Percentiles rank a stretch among this genome's conserved stretches.
Conservation (phyloP, 64 coral and sea anemone genomes). For the Montipora foliosa region DNA sequence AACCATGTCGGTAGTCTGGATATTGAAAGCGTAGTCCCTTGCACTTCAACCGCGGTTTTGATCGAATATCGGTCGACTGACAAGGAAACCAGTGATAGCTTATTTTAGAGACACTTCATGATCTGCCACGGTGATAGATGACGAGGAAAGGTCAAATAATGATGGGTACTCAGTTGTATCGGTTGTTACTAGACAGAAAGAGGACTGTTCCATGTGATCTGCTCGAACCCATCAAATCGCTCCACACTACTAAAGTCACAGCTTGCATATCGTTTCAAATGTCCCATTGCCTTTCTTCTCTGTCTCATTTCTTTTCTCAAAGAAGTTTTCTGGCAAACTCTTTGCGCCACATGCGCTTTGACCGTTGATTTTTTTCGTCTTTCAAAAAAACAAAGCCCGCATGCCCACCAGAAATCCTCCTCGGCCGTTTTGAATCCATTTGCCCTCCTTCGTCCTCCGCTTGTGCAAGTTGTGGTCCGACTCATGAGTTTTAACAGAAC, state of each 20-base stretch:
- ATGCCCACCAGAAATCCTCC: conserved; percentile 85
- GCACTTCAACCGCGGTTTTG: not conserved
- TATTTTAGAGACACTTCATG: not conserved
- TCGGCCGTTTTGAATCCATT: conserved; percentile 78
- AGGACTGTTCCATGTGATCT: conserved; percentile 18
- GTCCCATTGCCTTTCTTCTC: conserved; percentile 40
- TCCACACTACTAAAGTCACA: conserved; percentile 25
- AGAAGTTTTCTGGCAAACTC: conserved; percentile 79
- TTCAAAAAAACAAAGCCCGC: conserved; percentile 78
- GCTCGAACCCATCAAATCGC: not conserved
- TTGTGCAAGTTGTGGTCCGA: conserved; percentile 36
- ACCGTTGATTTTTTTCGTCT: conserved; percentile 85
- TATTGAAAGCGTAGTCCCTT: not conserved
- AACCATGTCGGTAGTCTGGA: too few relatives aligned
- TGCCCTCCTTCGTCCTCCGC: conserved; percentile 71
- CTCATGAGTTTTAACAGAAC: conserved; percentile 73
- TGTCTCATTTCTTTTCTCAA: conserved; percentile 74
- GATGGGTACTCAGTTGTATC: not conserved
- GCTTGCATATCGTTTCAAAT: conserved; percentile 45
- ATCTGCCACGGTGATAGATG: not conserved
- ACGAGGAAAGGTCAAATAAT: not conserved
- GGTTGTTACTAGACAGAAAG: conserved; percentile 16
- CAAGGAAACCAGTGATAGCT: not conserved
- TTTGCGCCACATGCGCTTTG: conserved; percentile 78
- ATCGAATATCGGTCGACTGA: not conserved